Conservation (phyloP, 1,140 invertebrate genomes). For the Drosophila chauvacae region DNA sequence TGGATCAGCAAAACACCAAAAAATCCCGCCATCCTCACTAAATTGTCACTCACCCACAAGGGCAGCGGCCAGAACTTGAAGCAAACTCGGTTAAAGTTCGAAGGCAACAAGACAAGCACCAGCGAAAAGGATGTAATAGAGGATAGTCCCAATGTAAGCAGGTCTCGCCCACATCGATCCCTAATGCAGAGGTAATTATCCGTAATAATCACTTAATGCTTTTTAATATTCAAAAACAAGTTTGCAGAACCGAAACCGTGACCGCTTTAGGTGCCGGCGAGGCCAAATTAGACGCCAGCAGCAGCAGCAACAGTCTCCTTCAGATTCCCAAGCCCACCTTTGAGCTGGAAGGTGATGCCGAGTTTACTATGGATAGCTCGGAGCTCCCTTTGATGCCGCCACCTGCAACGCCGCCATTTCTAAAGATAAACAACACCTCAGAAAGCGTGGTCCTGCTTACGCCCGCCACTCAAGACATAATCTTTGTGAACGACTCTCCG, state of each 20-base stretch:
- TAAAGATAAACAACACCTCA: slow-evolving; percentile 22
- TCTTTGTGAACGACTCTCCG: slow-evolving; percentile 69
- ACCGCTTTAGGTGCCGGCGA: slow-evolving; percentile 33
- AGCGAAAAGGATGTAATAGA: slow-evolving; percentile 65
- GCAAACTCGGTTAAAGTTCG: slow-evolving; percentile 63
- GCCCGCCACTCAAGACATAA: slow-evolving; percentile 71
- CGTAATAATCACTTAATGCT: neutral
- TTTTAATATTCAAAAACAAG: slow-evolving; percentile 42
- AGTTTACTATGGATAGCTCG: slow-evolving; percentile 4
- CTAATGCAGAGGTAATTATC: slow-evolving; percentile 56
- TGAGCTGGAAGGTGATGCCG: slow-evolving; percentile 41
- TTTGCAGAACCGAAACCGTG: slow-evolving; percentile 59
- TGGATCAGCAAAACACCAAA: slow-evolving; percentile 56
- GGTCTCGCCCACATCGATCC: slow-evolving; percentile 49
- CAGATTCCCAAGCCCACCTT: slow-evolving; percentile 40
- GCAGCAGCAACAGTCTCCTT: slow-evolving; percentile 1
- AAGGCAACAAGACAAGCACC: slow-evolving; percentile 14
- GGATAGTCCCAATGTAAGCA: slow-evolving; percentile 60
- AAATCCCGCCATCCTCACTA: slow-evolving; percentile 32
- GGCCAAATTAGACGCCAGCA: slow-evolving; percentile 2
- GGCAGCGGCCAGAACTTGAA: slow-evolving; percentile 43
- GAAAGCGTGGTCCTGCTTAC: slow-evolving; percentile 67
- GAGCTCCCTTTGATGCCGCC: slow-evolving; percentile 27
- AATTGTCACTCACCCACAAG: slow-evolving; percentile 56
- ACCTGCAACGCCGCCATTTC: slow-evolving; percentile 22